phyloP scores from a whole-genome alignment of 2,888 invertebrate species.

The Rapana venosa region DNA sequence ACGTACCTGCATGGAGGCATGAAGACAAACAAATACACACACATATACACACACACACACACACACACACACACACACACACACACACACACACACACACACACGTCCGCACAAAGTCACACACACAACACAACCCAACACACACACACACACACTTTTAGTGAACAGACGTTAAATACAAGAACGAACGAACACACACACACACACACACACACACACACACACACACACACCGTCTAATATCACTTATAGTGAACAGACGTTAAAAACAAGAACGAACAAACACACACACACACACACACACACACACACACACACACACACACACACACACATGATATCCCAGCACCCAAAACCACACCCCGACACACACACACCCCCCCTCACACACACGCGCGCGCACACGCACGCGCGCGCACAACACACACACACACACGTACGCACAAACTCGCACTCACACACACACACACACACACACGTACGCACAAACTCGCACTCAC shows the following conservation, averaged over 20 bases:
- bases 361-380: not conserved
- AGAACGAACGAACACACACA: not conserved
- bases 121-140: no score
- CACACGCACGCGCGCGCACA: not conserved
- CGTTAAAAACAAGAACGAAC: no score
- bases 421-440: not conserved
- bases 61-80: not conserved
- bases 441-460: not conserved
- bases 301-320: not conserved
- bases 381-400: not conserved
- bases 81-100: not conserved
- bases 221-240: not conserved
- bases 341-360: no score
- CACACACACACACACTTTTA: not conserved
- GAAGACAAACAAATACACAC: not conserved
- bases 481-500: not conserved
- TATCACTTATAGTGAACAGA: no score
- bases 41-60: not conserved
- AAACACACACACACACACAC: not conserved
- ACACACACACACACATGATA: not conserved
- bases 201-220: not conserved
- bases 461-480: not conserved
- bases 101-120: not conserved
- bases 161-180: no score
- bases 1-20: no score